These are phyloP conservation scores for Capromys pilorides DNA, from an alignment of 2,797 vertebrate genomes.

Conservation along the genomic window DNA sequence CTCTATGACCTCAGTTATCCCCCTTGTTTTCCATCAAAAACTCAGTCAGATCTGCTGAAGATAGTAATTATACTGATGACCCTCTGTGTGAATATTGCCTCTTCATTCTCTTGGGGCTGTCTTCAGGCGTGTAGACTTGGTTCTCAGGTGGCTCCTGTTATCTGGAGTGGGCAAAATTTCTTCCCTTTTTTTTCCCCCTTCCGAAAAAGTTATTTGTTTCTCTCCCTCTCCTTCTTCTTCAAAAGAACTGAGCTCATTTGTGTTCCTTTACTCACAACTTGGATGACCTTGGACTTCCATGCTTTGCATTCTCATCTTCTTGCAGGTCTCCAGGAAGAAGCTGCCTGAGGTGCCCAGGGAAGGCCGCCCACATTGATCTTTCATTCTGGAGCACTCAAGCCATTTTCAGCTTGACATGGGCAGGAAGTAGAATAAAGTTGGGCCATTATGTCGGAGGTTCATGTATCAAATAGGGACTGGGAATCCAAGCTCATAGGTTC, in stretches of 20 bases:
- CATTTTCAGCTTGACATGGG: background rate
- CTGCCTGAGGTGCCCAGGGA: accelerated
- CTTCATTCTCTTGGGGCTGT: background rate
- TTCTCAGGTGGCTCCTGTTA: background rate
- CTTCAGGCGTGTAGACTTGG: background rate
- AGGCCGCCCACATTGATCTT: background rate
- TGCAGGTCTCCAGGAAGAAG: background rate
- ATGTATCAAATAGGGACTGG: background rate
- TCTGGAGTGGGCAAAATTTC: background rate
- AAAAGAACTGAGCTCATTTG: background rate
- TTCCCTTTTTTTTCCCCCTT: slow-evolving; percentile 12
- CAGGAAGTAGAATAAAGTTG: slow-evolving; percentile 9
- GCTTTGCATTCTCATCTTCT: background rate
- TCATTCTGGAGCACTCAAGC: background rate
- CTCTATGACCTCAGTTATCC: background rate
- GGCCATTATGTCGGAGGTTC: background rate
- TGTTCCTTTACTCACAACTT: background rate
- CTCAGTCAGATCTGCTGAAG: slow-evolving; percentile 20
- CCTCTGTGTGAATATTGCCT: background rate
- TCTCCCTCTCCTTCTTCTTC: background rate
- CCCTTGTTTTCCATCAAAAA: slow-evolving; percentile 20
- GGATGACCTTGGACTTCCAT: background rate
- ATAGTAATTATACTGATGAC: slow-evolving; percentile 29
- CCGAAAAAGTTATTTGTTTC: background rate
- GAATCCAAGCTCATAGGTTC: background rate